A percentile compares a stretch with the other conserved stretches of the same genome.
Conservation (phyloP, 2,797 vertebrate species). For the Anguilla anguilla region DNA sequence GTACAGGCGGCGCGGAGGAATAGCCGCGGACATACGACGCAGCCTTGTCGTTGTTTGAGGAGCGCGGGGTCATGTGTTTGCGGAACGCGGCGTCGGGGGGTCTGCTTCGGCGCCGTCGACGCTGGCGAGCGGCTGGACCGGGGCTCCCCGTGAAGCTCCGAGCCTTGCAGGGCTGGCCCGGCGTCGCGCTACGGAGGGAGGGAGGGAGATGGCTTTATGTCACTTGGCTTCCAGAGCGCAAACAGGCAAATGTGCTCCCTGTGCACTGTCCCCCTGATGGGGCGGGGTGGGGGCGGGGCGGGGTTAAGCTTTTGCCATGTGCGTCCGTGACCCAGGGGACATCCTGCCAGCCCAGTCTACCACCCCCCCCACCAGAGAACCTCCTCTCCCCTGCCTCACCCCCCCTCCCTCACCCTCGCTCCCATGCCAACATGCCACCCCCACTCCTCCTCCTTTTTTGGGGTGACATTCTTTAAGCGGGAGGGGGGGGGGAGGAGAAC, state of each 20-base stretch:
- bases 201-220: slow-evolving; percentile 43
- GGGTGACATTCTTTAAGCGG: slow-evolving; percentile 51
- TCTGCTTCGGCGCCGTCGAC: neutral
- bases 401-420: slow-evolving; percentile 37
- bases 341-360: slow-evolving; percentile 44
- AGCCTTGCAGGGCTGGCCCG: slow-evolving; percentile 33
- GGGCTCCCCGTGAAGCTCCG: slow-evolving; percentile 30
- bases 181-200: slow-evolving; percentile 44
- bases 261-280: slow-evolving; percentile 18
- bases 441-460: slow-evolving; percentile 39
- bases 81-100: neutral
- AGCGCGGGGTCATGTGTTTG: neutral
- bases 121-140: neutral
- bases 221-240: slow-evolving; percentile 41
- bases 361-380: slow-evolving; percentile 32
- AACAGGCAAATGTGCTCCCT: slow-evolving; percentile 46
- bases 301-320: slow-evolving; percentile 38
- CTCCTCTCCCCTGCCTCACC: slow-evolving; percentile 40
- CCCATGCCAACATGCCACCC: neutral
- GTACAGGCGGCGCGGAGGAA: slow-evolving; percentile 31
- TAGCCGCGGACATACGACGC: neutral
- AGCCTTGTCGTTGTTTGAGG: neutral
- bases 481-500: slow-evolving; percentile 40
- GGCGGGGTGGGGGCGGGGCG: slow-evolving; percentile 24
- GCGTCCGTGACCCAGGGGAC: slow-evolving; percentile 56